Evolutionary conservation across 1,140 invertebrate species (phyloP).

Genomic region (Megalonaias nervosa): DNA sequence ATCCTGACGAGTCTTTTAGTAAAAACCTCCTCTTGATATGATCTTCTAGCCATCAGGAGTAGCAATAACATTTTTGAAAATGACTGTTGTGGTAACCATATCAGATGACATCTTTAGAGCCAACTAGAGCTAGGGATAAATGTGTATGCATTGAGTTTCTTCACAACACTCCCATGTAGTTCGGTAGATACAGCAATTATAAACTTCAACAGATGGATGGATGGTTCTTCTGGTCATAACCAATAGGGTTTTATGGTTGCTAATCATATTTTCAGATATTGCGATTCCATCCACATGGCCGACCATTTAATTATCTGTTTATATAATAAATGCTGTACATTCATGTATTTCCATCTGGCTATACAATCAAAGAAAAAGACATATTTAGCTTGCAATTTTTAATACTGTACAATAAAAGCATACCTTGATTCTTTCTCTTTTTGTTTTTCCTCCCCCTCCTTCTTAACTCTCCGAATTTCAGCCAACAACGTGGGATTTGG

Average conservation of each 20-base stretch:
- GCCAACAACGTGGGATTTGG: constrained; percentile 45
- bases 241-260: neutral
- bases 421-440: constrained; percentile 41
- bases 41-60: too few species aligned
- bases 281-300: too few species aligned
- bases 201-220: too few species aligned
- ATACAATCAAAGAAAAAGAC: constrained; percentile 3
- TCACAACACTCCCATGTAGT: too few species aligned
- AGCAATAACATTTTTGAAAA: too few species aligned
- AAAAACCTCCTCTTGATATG: too few species aligned
- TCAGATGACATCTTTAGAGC: too few species aligned
- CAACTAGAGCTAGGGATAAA: too few species aligned
- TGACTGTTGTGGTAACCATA: too few species aligned
- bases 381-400: constrained; percentile 29
- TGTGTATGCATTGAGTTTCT: too few species aligned
- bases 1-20: too few species aligned
- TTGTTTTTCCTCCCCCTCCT: constrained; percentile 43
- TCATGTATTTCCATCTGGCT: constrained; percentile 6
- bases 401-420: constrained; percentile 10
- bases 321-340: neutral
- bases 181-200: too few species aligned
- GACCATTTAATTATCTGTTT: constrained; percentile 10
- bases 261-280: constrained; percentile 4
- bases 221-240: neutral
- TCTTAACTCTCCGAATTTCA: constrained; percentile 41